These are phyloP conservation scores for Gobiocypris rarus DNA, from an alignment of 2,113 vertebrate genomes.

Conservation along the genomic window DNA sequence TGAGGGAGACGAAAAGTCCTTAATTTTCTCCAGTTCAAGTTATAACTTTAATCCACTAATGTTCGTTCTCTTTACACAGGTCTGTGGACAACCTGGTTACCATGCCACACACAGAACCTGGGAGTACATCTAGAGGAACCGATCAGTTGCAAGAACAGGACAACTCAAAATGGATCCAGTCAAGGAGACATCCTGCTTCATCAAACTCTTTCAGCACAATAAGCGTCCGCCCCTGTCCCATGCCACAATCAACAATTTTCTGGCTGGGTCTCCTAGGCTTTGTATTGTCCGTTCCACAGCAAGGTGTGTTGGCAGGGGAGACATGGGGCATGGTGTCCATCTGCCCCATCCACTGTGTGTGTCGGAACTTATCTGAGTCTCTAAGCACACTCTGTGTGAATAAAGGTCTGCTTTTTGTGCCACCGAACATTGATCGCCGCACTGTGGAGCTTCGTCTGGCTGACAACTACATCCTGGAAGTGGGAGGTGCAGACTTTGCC, in stretches of 20 bases:
- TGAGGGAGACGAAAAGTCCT: not conserved
- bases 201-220: slow-evolving; percentile 57
- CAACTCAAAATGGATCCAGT: slow-evolving; percentile 28
- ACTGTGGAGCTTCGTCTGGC: slow-evolving; percentile 90
- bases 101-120: slow-evolving; percentile 78
- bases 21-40: not conserved
- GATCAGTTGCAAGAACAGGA: slow-evolving; percentile 60
- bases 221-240: slow-evolving; percentile 39
- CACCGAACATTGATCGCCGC: slow-evolving; percentile 86
- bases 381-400: slow-evolving; percentile 91
- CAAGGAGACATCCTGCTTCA: slow-evolving; percentile 14
- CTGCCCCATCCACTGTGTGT: slow-evolving; percentile 90
- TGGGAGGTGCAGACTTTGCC: slow-evolving; percentile 84
- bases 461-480: slow-evolving; percentile 89
- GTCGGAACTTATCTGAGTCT: slow-evolving; percentile 89
- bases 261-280: slow-evolving; percentile 74
- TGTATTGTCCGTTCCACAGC: slow-evolving; percentile 56
- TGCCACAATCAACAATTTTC: slow-evolving; percentile 64
- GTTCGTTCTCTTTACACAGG: slow-evolving; percentile 61
- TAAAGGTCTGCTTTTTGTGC: slow-evolving; percentile 90
- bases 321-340: slow-evolving; percentile 81
- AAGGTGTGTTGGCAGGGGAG: slow-evolving; percentile 76
- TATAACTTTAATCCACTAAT: slow-evolving; percentile 22
- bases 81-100: slow-evolving; percentile 78
- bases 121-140: slow-evolving; percentile 67